Evolutionary conservation across 1,140 invertebrate species (phyloP).

Genomic region (Saccostrea cuccullata): DNA sequence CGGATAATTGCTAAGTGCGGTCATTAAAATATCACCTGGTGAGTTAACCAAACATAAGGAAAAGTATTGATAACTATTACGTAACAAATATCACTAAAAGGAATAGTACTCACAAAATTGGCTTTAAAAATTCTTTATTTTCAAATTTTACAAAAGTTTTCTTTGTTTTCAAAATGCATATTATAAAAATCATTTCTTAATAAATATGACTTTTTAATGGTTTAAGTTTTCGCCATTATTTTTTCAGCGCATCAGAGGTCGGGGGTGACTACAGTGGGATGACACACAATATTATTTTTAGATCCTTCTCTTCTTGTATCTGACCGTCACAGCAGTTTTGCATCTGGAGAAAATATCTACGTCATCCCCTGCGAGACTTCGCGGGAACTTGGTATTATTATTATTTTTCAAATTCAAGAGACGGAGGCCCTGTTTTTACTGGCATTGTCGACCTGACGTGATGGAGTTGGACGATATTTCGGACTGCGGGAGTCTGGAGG

Average conservation of each 20-base stretch:
- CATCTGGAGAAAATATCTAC: slow-evolving; percentile 49
- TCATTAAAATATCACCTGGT: slow-evolving; percentile 22
- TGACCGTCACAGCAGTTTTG: slow-evolving; percentile 49
- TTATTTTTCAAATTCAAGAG: slow-evolving; percentile 41
- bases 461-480: slow-evolving; percentile 22
- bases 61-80: background rate
- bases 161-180: slow-evolving; percentile 30
- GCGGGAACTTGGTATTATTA: slow-evolving; percentile 50
- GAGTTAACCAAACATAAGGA: slow-evolving; percentile 22
- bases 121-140: background rate
- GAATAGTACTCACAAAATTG: background rate
- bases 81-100: background rate
- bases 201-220: background rate
- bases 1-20: slow-evolving; percentile 26
- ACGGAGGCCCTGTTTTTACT: slow-evolving; percentile 11
- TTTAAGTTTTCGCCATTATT: slow-evolving; percentile 10
- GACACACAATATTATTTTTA: slow-evolving; percentile 52
- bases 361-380: slow-evolving; percentile 55
- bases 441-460: slow-evolving; percentile 5
- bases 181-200: background rate
- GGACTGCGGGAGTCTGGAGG: background rate
- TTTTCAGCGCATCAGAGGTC: slow-evolving; percentile 6
- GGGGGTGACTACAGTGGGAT: slow-evolving; percentile 27
- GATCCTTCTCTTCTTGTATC: slow-evolving; percentile 42
- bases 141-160: background rate